Conservation (phyloP, 2,888 invertebrate species). For the Drosophila monieri region DNA sequence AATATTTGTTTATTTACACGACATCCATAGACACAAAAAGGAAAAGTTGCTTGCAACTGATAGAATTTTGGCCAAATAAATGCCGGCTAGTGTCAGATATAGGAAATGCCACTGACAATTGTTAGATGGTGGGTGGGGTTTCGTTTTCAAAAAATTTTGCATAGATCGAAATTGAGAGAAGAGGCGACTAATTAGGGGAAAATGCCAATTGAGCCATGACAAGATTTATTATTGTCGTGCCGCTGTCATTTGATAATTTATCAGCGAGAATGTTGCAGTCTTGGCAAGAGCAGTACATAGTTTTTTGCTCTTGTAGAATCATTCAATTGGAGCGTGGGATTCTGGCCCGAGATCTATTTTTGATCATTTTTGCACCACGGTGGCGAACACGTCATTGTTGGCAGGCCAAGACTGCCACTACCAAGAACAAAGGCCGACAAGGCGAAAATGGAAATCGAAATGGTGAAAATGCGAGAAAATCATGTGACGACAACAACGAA, state of each 20-base stretch:
- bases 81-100: conserved; percentile 49
- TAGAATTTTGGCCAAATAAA: conserved; percentile 45
- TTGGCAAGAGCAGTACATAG: conserved; percentile 18
- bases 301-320: conserved; percentile 1
- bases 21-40: conserved; percentile 32
- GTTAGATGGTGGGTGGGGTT: not conserved
- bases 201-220: conserved; percentile 62
- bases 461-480: conserved; percentile 47
- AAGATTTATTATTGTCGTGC: conserved; percentile 57
- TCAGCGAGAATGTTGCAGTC: conserved; percentile 49
- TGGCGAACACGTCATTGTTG: conserved; percentile 58
- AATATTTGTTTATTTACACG: conserved; percentile 42
- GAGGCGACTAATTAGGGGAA: conserved; percentile 28
- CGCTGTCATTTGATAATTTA: conserved; percentile 60
- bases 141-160: not conserved
- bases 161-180: conserved; percentile 35
- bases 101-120: conserved; percentile 21
- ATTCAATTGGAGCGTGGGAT: conserved; percentile 64
- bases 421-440: conserved; percentile 44
- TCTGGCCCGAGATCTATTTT: conserved; percentile 27
- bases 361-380: conserved; percentile 58
- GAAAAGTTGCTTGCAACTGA: conserved; percentile 36
- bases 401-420: conserved; percentile 14
- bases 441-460: conserved; percentile 31
- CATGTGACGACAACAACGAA: conserved; percentile 73